phyloP scores from a whole-genome alignment of 2,113 vertebrate species.

The Paracyprichromis sp. region DNA sequence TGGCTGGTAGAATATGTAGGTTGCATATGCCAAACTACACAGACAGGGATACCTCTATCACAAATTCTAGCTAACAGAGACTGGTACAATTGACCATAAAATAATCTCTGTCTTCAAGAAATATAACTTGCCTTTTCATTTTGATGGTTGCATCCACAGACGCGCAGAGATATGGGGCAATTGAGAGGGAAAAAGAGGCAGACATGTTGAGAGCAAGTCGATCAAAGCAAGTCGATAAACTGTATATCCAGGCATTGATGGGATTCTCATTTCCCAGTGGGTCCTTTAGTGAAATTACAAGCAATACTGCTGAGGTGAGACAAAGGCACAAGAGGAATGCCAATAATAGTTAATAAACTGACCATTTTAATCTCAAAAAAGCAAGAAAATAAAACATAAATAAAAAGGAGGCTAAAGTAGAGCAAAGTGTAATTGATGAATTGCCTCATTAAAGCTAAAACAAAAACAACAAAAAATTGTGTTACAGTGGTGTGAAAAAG shows the following conservation, averaged over 20 bases:
- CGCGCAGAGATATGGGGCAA: background rate
- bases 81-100: background rate
- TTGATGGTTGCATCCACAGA: background rate
- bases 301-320: background rate
- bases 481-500: background rate
- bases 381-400: background rate
- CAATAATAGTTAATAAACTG: background rate
- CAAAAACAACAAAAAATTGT: fast-evolving
- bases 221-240: background rate
- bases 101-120: background rate
- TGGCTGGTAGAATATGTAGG: background rate
- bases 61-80: background rate
- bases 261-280: background rate
- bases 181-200: background rate
- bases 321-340: background rate
- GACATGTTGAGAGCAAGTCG: background rate
- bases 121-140: background rate
- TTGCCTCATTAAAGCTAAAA: background rate
- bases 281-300: background rate
- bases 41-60: background rate
- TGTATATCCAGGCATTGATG: background rate
- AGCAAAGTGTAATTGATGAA: background rate
- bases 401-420: background rate
- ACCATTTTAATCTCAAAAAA: background rate
- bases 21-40: background rate